Conservation (phyloP, 2,888 invertebrate genomes). For the Bugulina stolonifera region DNA sequence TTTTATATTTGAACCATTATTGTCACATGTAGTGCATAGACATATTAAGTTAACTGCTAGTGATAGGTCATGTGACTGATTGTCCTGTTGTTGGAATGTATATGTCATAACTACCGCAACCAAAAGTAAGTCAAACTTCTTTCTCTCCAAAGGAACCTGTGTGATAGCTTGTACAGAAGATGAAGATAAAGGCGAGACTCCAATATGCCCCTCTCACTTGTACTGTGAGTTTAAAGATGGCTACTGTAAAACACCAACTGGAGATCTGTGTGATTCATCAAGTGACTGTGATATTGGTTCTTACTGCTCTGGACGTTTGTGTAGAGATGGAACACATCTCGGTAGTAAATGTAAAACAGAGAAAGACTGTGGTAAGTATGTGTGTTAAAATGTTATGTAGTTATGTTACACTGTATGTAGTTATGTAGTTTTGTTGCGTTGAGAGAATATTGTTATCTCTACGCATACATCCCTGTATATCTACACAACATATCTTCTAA, state of each 20-base stretch:
- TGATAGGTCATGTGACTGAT: too few relatives aligned
- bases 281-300: not conserved
- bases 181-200: not conserved
- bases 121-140: too few relatives aligned
- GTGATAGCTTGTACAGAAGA: not conserved
- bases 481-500: too few relatives aligned
- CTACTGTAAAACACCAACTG: conserved; percentile 1
- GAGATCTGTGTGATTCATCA: not conserved
- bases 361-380: not conserved
- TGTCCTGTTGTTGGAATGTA: too few relatives aligned
- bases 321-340: not conserved
- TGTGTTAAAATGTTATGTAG: not conserved
- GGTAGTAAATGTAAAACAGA: not conserved
- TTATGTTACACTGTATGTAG: too few relatives aligned
- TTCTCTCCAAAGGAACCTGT: not conserved
- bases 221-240: conserved; percentile 5
- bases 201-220: not conserved
- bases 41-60: too few relatives aligned
- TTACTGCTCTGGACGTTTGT: not conserved
- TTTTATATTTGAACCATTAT: too few relatives aligned
- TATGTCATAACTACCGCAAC: too few relatives aligned
- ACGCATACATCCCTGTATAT: too few relatives aligned
- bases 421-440: too few relatives aligned
- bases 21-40: too few relatives aligned
- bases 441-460: too few relatives aligned